Base-by-base conservation (phyloP, 2,888 invertebrate genomes). In the Phalangium opilio region DNA sequence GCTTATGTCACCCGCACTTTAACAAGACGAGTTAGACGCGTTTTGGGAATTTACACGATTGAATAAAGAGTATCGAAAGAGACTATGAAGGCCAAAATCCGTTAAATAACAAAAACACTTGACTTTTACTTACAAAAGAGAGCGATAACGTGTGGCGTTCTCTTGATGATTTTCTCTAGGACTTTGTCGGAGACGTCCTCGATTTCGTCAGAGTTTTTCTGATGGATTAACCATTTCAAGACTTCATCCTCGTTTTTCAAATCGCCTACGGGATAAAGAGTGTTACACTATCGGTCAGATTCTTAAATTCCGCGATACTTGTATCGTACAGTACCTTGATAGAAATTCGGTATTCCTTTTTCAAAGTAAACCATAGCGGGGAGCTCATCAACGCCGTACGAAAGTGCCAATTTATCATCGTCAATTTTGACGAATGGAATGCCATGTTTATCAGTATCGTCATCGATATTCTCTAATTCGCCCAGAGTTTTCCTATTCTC, bases 401-500 rank as follows among this genome's bases (percentile, higher is more conserved):
- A 82, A 54, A 74, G 75, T 44, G 84, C 83, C n/a, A 84, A 83
- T 58, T 77, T 77, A 39, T 75, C 71, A 65, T 90, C 55, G 44
- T 58, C 54, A 62, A 89, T 86, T 69, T 89, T 89, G 14, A 89
- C 89, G 69, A 90, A 90, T 54, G 82, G 82, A 63, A 90, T 80
- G 54, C 85, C 86, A 59, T 86, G 73, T 60, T 79, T 74, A 66
- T 89, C 86, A 68, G 86, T 86, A 70, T 89, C 87, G 66, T 87
- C 87, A 66, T 89, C 89, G 63, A 90, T 90, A 65, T 87, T 89
- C 70, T 90, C 89, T 59, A 90, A 68, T 71, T 89, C 89, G 54
- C 74, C 77, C 57, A 90, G 73, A 45, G 83, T 84, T 59, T 79
- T 77, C 38, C 15, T 38, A 18, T 14, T 38, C 4, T 38, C 18